phyloP scores from a whole-genome alignment of 2,888 invertebrate genomes.

The Eumacrocentrus americanus region DNA sequence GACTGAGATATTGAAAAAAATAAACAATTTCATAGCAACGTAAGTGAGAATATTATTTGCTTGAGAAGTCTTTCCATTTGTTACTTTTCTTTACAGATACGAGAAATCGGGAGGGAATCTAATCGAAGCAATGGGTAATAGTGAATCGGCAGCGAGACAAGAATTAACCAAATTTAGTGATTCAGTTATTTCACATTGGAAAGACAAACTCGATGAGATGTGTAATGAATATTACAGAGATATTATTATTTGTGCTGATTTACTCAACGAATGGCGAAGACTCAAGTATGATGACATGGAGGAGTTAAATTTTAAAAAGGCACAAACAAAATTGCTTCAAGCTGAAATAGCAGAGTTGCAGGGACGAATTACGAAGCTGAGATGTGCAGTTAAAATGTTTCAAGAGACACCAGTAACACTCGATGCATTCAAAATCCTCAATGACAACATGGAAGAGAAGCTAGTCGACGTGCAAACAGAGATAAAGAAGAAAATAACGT shows the following conservation, averaged over 20 bases:
- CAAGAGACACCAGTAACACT: constrained; percentile 59
- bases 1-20: constrained; percentile 48
- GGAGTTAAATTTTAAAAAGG: constrained; percentile 51
- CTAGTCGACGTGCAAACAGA: constrained; percentile 53
- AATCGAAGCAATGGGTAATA: constrained; percentile 43
- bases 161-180: constrained; percentile 43
- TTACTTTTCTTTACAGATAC: constrained; percentile 41
- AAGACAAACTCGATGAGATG: constrained; percentile 54
- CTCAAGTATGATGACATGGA: constrained; percentile 53
- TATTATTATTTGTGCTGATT: constrained; percentile 46
- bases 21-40: constrained; percentile 46
- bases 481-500: constrained; percentile 53
- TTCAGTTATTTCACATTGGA: constrained; percentile 49
- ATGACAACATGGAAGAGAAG: constrained; percentile 57
- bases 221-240: constrained; percentile 55
- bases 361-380: constrained; percentile 55
- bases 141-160: constrained; percentile 41
- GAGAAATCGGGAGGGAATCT: constrained; percentile 44
- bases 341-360: constrained; percentile 53
- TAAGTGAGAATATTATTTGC: constrained; percentile 34
- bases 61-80: not conserved
- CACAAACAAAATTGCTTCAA: constrained; percentile 46
- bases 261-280: constrained; percentile 55
- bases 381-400: constrained; percentile 59
- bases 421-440: constrained; percentile 58